Evolutionary conservation across 2,888 invertebrate species (phyloP), one percentile per base, ranked within the genome.

Genomic region (Torymus tubicola): DNA sequence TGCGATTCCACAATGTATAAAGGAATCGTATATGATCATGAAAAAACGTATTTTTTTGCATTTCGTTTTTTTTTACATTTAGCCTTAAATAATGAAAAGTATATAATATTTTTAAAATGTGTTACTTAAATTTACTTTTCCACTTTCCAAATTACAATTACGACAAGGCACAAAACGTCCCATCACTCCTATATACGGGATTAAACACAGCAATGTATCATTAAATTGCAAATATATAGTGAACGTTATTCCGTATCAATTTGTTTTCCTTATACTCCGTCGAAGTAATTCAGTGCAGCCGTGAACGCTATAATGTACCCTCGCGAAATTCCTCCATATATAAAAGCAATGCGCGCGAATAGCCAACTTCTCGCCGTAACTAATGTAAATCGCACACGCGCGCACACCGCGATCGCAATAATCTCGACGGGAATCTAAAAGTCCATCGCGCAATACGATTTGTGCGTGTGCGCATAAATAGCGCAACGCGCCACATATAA

Each of bases 351-450:
- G 14, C 21, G 18, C 16, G 57, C 42, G 50, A 64, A 13, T 64
- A 52, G 50, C 60, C 14, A 42, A 42, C 42, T 42, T 16, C 24
- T 3, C 61, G 42, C 63, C 58, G 74, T 74, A 67, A 71, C 71
- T 78, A 71, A 78, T 67, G 78, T 72, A 72, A 72, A 72, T 67
- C 31, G 18, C 24, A 8, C 31, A 5, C 31, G 31, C 42, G 5
- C 42, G 42, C 10, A 8, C 42, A 5, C 24, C 31, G 11, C 24
- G 55, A 52, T 42, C 24, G 68, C 31, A 55, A 67, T 75, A 75
- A 75, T 71, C 75, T 80, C 50, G n/a, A 16, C 42, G 60, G 61
- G 60, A 67, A 80, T 80, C 65, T 70, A 65, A 58, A 71, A 80
- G 61, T 70, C 21, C 70, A 31, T 42, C 13, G 71, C 13, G 71